These are phyloP conservation scores for Drosophila planitibia DNA, from an alignment of 2,888 invertebrate species.

Conservation along the genomic window DNA sequence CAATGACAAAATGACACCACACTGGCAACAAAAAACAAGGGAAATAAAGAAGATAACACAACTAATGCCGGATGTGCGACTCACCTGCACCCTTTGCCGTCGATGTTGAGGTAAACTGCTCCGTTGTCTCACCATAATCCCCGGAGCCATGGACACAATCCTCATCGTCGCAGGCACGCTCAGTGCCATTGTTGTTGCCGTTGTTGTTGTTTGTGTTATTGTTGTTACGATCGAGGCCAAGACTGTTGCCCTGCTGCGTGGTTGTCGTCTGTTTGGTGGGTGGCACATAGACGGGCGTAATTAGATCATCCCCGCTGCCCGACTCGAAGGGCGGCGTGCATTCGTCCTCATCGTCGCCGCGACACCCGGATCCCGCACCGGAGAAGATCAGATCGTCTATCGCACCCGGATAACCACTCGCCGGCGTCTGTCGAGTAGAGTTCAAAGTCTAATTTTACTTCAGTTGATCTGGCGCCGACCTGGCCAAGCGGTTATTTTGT, in stretches of 20 bases:
- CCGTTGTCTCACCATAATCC: slow-evolving; percentile 89
- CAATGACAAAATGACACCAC: slow-evolving; percentile 74
- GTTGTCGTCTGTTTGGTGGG: slow-evolving; percentile 90
- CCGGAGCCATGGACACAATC: slow-evolving; percentile 94
- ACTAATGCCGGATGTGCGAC: slow-evolving; percentile 21
- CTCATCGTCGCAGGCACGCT: slow-evolving; percentile 92
- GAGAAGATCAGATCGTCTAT: slow-evolving; percentile 96
- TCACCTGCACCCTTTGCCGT: slow-evolving; percentile 87
- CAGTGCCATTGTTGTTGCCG: slow-evolving; percentile 78
- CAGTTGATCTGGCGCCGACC: slow-evolving; percentile 71
- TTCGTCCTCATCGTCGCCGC: slow-evolving; percentile 96
- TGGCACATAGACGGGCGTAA: slow-evolving; percentile 96
- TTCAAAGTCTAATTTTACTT: slow-evolving; percentile 77
- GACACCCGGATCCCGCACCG: slow-evolving; percentile 95
- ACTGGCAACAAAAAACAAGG: slow-evolving; percentile 36
- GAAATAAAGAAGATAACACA: not conserved
- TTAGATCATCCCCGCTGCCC: slow-evolving; percentile 95
- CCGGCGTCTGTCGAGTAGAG: slow-evolving; percentile 89
- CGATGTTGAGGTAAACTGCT: slow-evolving; percentile 86
- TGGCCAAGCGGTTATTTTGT: slow-evolving; percentile 64
- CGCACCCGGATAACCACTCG: slow-evolving; percentile 91
- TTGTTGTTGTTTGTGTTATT: slow-evolving; percentile 41
- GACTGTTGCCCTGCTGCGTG: slow-evolving; percentile 80
- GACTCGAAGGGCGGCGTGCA: slow-evolving; percentile 93
- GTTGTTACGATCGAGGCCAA: slow-evolving; percentile 62